These are phyloP conservation scores for Lasioglossum baleicum DNA, from an alignment of 1,140 invertebrate species.

Conservation along the genomic window DNA sequence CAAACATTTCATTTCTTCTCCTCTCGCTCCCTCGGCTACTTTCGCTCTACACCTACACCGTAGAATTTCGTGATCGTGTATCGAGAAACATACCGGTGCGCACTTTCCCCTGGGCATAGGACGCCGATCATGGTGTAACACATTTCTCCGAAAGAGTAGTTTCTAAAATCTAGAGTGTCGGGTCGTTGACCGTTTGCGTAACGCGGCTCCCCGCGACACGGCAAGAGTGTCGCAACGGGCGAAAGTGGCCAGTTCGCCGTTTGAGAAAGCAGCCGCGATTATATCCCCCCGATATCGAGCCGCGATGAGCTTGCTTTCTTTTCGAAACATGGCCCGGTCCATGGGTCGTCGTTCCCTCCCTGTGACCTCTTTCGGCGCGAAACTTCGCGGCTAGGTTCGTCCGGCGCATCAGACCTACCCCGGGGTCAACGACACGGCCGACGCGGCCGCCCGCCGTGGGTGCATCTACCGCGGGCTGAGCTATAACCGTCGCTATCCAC, in stretches of 20 bases:
- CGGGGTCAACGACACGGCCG: slow-evolving; percentile 52
- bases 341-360: not conserved
- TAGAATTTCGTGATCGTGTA: too few species aligned
- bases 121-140: not conserved
- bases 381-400: slow-evolving; percentile 27
- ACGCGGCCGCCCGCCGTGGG: slow-evolving; percentile 18
- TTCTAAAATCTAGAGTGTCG: slow-evolving; percentile 73
- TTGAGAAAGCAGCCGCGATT: slow-evolving; percentile 74
- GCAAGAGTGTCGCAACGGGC: slow-evolving; percentile 74
- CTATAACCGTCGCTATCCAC: slow-evolving; percentile 15
- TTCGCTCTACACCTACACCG: not conserved
- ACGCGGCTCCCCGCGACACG: slow-evolving; percentile 62
- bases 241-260: slow-evolving; percentile 72
- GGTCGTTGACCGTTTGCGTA: slow-evolving; percentile 77
- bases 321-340: slow-evolving; percentile 36
- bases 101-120: not conserved
- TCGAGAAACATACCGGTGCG: not conserved
- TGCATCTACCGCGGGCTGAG: slow-evolving; percentile 1
- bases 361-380: slow-evolving; percentile 26
- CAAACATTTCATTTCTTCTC: not conserved
- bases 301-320: slow-evolving; percentile 56
- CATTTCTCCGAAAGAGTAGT: slow-evolving; percentile 27
- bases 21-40: not conserved
- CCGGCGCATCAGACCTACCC: slow-evolving; percentile 31
- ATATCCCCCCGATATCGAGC: slow-evolving; percentile 44